Conservation (phyloP, 2,888 invertebrate species). For the Hydroisotoma schaefferi region DNA sequence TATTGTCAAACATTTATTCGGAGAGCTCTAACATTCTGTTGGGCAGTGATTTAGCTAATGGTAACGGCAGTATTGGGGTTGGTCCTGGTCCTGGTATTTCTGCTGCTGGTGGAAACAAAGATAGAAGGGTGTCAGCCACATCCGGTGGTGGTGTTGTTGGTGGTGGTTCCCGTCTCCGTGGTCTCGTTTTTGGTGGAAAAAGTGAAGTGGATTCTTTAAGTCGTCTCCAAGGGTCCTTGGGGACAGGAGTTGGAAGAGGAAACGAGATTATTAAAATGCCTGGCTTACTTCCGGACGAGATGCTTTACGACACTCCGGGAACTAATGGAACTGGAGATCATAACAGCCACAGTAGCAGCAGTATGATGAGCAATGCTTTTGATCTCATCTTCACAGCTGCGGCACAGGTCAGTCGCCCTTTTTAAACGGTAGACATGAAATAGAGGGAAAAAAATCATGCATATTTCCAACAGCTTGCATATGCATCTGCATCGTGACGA, state of each 20-base stretch:
- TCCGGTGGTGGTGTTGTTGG: no score
- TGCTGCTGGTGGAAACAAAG: constrained; percentile 3
- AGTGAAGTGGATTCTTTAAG: constrained; percentile 2
- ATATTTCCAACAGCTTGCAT: no score
- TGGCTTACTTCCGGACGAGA: constrained; percentile 30
- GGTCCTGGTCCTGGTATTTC: neutral
- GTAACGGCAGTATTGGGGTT: constrained; percentile 11
- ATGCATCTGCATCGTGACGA: no score
- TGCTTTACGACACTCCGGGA: neutral
- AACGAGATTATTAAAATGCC: constrained; percentile 21
- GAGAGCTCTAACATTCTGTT: constrained; percentile 25
- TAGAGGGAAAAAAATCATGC: no score
- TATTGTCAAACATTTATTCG: constrained; percentile 28
- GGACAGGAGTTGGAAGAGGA: neutral
- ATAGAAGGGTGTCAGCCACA: constrained; percentile 20
- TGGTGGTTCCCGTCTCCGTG: no score
- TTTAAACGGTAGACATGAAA: no score
- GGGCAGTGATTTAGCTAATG: constrained; percentile 12
- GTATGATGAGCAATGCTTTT: constrained; percentile 31
- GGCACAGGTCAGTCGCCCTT: constrained; percentile 36
- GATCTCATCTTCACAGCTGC: constrained; percentile 48
- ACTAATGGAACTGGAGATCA: constrained; percentile 1
- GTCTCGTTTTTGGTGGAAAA: constrained; percentile 19
- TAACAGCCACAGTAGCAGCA: neutral
- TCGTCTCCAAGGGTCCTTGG: constrained; percentile 4